Evolutionary conservation across 2,888 invertebrate genomes (phyloP).

Genomic region (Eucriotettix oculatus): DNA sequence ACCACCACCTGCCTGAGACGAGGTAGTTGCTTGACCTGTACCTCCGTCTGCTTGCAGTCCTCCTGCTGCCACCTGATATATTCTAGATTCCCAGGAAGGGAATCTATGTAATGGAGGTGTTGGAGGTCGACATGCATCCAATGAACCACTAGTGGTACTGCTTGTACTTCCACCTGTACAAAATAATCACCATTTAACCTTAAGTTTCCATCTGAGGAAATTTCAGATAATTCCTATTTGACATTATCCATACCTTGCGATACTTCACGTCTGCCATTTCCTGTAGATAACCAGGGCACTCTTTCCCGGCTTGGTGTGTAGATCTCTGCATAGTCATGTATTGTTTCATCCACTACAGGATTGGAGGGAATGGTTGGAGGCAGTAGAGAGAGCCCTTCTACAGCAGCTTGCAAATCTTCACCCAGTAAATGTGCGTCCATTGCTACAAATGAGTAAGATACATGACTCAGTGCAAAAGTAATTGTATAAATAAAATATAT

Average conservation of each 20-base stretch:
- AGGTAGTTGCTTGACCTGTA: slow-evolving; percentile 11
- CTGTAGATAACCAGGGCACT: slow-evolving; percentile 16
- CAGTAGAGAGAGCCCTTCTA: slow-evolving; percentile 35
- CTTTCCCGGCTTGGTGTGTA: slow-evolving; percentile 79
- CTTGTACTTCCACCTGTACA: slow-evolving; percentile 14
- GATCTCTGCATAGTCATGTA: slow-evolving; percentile 87
- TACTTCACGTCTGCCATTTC: slow-evolving; percentile 25
- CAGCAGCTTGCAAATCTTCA: slow-evolving; percentile 38
- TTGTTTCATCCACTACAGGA: slow-evolving; percentile 24
- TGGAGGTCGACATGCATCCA: slow-evolving; percentile 38
- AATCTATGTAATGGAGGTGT: slow-evolving; percentile 84
- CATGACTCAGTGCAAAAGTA: not conserved
- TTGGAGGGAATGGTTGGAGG: slow-evolving; percentile 14
- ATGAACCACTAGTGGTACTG: slow-evolving; percentile 15
- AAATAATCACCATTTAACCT: not conserved
- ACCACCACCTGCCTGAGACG: slow-evolving; percentile 40
- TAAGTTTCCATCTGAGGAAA: too few species aligned
- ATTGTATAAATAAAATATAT: not conserved
- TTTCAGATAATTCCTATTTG: too few species aligned
- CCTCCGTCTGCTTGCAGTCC: slow-evolving; percentile 21
- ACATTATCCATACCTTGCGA: slow-evolving; percentile 2
- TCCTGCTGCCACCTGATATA: slow-evolving; percentile 57
- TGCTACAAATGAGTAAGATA: not conserved
- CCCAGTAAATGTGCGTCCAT: slow-evolving; percentile 19
- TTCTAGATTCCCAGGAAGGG: slow-evolving; percentile 91